Conservation (phyloP, 2,797 vertebrate genomes). For the Luscinia luscinia region DNA sequence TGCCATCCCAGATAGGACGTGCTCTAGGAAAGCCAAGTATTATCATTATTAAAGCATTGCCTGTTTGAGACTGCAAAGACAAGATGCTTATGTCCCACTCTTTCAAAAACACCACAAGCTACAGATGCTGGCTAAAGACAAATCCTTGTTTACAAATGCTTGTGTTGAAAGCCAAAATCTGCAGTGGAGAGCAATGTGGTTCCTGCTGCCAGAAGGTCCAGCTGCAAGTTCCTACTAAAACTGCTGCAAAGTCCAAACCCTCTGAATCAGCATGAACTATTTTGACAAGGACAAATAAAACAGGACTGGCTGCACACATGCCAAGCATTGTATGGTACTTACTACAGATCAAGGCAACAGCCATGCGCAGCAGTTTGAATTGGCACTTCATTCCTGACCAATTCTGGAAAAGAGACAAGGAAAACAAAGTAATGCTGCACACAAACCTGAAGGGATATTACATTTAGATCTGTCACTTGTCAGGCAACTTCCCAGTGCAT, state of each 20-base stretch:
- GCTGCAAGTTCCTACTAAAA: constrained; percentile 25
- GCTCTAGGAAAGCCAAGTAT: neutral
- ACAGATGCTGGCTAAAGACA: neutral
- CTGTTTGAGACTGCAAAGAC: neutral
- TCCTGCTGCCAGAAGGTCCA: constrained; percentile 11
- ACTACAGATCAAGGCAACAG: constrained; percentile 97
- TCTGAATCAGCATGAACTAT: neutral
- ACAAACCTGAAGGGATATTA: neutral
- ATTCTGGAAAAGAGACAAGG: constrained; percentile 82
- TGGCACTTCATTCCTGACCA: constrained; percentile 99
- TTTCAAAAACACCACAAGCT: neutral
- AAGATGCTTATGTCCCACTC: neutral
- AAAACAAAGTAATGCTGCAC: neutral
- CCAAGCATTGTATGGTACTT: constrained; percentile 76
- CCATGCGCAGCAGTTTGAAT: constrained; percentile 97
- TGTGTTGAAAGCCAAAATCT: neutral
- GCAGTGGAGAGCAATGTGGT: neutral
- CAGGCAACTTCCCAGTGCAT: neutral
- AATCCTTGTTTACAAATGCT: neutral
- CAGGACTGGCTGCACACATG: neutral
- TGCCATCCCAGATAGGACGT: neutral
- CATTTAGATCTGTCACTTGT: neutral
- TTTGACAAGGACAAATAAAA: neutral
- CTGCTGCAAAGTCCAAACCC: constrained; percentile 8
- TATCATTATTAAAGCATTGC: neutral